phyloP scores from a whole-genome alignment of 2,888 invertebrate genomes.

The Machimus atricapillus region DNA sequence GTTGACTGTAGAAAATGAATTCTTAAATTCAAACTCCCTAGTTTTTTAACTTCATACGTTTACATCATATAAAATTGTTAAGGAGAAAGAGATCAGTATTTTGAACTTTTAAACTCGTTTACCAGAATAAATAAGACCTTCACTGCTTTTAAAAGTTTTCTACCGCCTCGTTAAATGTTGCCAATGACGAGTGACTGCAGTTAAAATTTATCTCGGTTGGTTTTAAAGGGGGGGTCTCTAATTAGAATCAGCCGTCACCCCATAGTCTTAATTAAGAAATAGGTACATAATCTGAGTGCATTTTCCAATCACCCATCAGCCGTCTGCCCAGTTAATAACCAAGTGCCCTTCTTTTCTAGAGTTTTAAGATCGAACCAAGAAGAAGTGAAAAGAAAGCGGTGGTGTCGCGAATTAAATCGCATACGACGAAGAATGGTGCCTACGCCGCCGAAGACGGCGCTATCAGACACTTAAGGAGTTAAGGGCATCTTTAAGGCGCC shows the following conservation, averaged over 20 bases:
- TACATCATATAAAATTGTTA: neutral
- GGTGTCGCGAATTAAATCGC: neutral
- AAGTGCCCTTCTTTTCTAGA: conserved; percentile 2
- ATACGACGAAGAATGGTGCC: neutral
- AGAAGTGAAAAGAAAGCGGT: conserved; percentile 5
- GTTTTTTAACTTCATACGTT: neutral
- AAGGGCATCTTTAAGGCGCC: neutral
- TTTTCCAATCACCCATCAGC: neutral
- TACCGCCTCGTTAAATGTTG: neutral
- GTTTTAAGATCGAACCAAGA: neutral
- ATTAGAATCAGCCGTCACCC: neutral
- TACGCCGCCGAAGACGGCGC: neutral
- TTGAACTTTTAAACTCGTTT: neutral
- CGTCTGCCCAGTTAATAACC: conserved; percentile 4
- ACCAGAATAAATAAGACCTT: neutral
- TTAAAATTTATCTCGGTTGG: neutral
- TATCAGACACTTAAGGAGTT: neutral
- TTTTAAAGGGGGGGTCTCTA: neutral
- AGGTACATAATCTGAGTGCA: neutral
- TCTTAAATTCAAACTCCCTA: no score
- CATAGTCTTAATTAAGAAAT: neutral
- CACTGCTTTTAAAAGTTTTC: neutral
- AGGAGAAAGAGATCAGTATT: neutral
- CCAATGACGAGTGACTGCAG: neutral
- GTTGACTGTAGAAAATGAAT: no score